Evolutionary conservation across 2,113 vertebrate species (phyloP), one percentile per base, ranked within the genome.

Genomic region (Nothoprocta pentlandii): DNA sequence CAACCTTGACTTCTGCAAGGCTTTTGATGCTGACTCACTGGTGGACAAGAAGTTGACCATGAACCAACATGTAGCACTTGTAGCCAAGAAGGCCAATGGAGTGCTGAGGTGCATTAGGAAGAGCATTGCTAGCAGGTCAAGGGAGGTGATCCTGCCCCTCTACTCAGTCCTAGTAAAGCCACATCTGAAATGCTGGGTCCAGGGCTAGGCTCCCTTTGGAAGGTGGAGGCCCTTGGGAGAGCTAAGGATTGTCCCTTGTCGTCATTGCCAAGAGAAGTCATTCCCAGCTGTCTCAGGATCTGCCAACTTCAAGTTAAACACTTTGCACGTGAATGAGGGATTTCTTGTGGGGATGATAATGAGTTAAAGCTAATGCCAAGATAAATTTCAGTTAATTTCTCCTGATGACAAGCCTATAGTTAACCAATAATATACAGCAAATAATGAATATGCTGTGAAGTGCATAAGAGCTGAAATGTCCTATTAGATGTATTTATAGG

Each of bases 281-380:
- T 53, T 47, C 22, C n/a, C 59, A 2, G 2, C 34, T 0, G 0
- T 10, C 56, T 68, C 1, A 2, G n/a, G 59, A 58, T 73, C 68
- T 83, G 49, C 22, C 44, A 74, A 20, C 36, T 16, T 74, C 21
- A 78, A n/a, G 49, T 66, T 54, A 59, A 87, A 83, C 79, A 53
- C 30, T 53, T 9, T 69, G 30, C n/a, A 49, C 14, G 39, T 54
- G 30, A 49, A 47, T 59, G 59, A 80, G 54, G 69, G 20, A 74
- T 30, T 87, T 77, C 42, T 47, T 84, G 8, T 34, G 74, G 69
- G 81, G 25, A 42, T 68, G 77, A 44, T 59, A 71, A 71, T n/a
- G 81, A 84, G 21, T 77, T 73, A 80, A 58, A 25, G 32, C 63
- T 87, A 51, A 68, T 12, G 42, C 41, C 36, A n/a, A 80, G 63